A percentile compares a stretch with the other conserved stretches of the same genome.
Evolutionary conservation across 2,797 vertebrate species (phyloP).

Genomic region (Pyrrhura leucotis): DNA sequence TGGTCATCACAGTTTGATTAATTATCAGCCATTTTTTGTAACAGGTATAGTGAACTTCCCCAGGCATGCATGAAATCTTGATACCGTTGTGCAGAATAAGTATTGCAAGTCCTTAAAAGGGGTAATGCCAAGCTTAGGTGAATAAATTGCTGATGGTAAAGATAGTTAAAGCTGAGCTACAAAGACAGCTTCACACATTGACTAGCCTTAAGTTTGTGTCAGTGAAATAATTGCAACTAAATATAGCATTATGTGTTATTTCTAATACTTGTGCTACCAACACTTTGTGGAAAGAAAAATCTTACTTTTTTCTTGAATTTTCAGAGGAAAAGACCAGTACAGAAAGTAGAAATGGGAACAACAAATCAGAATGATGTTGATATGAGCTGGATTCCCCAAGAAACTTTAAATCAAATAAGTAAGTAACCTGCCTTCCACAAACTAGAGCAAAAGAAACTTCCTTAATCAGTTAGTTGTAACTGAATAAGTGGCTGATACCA

Average conservation of each 20-base stretch:
- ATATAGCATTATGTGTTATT: neutral
- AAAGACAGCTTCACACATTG: neutral
- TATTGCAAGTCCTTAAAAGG: neutral
- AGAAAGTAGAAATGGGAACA: constrained; percentile 96
- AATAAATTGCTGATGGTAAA: neutral
- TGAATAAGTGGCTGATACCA: neutral
- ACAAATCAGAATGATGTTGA: constrained; percentile 95
- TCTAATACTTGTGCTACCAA: neutral
- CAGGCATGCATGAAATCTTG: neutral
- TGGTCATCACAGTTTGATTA: neutral
- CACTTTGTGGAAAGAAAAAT: neutral
- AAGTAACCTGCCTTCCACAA: constrained; percentile 68
- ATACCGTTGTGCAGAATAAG: neutral
- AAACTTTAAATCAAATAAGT: constrained; percentile 99
- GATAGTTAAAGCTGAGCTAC: neutral
- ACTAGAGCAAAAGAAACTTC: neutral
- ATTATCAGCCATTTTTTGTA: neutral
- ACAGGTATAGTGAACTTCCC: neutral
- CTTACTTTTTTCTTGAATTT: neutral
- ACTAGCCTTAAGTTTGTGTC: neutral
- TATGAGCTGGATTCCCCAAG: constrained; percentile 98
- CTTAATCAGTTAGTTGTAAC: neutral
- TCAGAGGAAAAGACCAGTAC: constrained; percentile 90
- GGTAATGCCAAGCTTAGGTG: neutral
- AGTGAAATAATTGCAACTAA: neutral